These are phyloP conservation scores for Ceryle rudis DNA, from an alignment of 2,797 vertebrate species.

Conservation along the genomic window DNA sequence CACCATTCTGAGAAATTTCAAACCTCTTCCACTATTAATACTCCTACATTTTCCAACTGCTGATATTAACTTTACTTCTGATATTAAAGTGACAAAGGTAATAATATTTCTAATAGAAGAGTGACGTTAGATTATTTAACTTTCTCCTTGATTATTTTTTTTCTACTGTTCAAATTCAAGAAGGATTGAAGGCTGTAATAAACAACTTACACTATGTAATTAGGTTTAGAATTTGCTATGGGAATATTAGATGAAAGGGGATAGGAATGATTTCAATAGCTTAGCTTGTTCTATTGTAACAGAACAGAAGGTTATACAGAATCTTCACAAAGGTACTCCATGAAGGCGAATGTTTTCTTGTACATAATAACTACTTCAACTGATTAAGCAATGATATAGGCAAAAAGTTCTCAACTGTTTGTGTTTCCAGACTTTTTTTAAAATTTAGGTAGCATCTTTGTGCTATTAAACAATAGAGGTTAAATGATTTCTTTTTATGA, in stretches of 20 bases:
- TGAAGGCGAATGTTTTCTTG: background rate
- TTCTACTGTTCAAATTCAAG: background rate
- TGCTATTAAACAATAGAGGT: background rate
- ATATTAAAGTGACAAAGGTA: constrained; percentile 8
- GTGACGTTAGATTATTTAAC: constrained; percentile 3
- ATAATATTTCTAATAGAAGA: background rate
- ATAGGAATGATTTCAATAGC: background rate
- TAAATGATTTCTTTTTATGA: background rate
- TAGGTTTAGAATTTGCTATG: background rate
- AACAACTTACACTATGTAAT: constrained; percentile 29
- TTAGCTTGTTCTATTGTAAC: background rate
- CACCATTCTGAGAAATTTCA: background rate
- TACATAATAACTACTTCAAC: background rate
- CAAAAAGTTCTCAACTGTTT: background rate
- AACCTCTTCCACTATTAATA: background rate
- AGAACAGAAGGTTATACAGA: background rate
- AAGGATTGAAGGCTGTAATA: constrained; percentile 5
- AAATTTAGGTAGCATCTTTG: background rate
- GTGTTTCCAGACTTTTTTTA: background rate
- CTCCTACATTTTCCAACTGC: background rate
- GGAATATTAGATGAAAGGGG: background rate
- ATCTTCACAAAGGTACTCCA: background rate
- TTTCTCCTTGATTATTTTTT: background rate
- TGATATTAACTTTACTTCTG: background rate
- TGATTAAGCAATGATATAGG: background rate